Evolutionary conservation across 2,888 invertebrate species (phyloP), one percentile per base, ranked within the genome.

Genomic region (Caenorhabditis becei): DNA sequence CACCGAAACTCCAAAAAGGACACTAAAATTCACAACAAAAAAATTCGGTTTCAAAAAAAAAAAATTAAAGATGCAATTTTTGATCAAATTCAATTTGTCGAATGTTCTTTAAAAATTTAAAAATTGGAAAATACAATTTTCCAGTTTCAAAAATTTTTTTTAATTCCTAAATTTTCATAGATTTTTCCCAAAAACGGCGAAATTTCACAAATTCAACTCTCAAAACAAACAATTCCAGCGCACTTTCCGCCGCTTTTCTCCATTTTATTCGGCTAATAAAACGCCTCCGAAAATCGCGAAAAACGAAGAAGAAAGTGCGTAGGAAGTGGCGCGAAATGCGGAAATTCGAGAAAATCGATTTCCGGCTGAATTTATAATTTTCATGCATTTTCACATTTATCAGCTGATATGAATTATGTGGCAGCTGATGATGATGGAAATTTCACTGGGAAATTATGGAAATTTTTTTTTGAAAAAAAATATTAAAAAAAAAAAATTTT

Each of bases 281-380:
- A 41, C 41, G 41, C 41, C 41, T 41, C 41, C 41, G 14, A 41
- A 41, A 41, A 16, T 2, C 3, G 41, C 41, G 32, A 7, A 32
- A 32, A 32, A 10, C 10, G 32, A 10, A 32, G 10, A 32, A 32
- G 32, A 32, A 41, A 41, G 5, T 41, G 11, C 5, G 41, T 7
- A 16, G 14, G 14, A 41, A 41, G 3, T 41, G 41, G 41, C 16
- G 8, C 2, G 14, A 41, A 41, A 41, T 3, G 41, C 41, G 41
- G 41, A 49, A 69, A 59, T 69, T 58, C 69, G 69, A 41, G 37
- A 10, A 16, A 41, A 41, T 41, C 41, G 41, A 41, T 41, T 41
- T 41, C 41, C 41, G 41, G 41, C 10, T 16, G 41, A 41, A 41
- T 14, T 41, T 41, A 41, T 35, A 35, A 35, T 35, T 35, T 14